phyloP scores from a whole-genome alignment of 2,888 invertebrate species.

The Lutraria lutraria region DNA sequence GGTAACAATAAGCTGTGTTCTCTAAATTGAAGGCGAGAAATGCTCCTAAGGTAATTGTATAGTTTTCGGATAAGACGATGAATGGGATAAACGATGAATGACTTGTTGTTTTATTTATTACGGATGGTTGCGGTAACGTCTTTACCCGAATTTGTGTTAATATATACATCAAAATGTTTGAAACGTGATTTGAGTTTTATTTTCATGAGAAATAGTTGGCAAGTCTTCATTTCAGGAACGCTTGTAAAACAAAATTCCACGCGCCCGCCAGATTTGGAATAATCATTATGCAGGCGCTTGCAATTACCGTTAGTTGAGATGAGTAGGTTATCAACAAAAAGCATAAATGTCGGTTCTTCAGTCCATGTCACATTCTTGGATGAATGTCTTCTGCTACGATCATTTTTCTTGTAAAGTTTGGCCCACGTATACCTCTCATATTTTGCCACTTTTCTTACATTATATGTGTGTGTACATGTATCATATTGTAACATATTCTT shows the following conservation, averaged over 20 bases:
- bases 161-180: background rate
- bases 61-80: background rate
- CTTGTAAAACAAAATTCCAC: background rate
- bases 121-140: background rate
- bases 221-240: background rate
- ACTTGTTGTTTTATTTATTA: background rate
- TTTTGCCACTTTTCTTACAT: background rate
- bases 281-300: background rate
- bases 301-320: background rate
- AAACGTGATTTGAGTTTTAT: background rate
- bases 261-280: background rate
- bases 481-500: no score
- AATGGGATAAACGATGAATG: background rate
- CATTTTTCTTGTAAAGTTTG: background rate
- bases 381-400: background rate
- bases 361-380: constrained; percentile 11
- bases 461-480: background rate
- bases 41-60: background rate
- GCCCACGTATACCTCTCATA: background rate
- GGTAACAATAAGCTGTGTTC: background rate
- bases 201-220: background rate
- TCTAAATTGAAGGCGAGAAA: background rate
- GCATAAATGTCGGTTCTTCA: background rate
- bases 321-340: background rate
- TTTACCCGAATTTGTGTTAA: background rate